Evolutionary conservation across 1,140 invertebrate species (phyloP).

Genomic region (Anastrepha ludens): DNA sequence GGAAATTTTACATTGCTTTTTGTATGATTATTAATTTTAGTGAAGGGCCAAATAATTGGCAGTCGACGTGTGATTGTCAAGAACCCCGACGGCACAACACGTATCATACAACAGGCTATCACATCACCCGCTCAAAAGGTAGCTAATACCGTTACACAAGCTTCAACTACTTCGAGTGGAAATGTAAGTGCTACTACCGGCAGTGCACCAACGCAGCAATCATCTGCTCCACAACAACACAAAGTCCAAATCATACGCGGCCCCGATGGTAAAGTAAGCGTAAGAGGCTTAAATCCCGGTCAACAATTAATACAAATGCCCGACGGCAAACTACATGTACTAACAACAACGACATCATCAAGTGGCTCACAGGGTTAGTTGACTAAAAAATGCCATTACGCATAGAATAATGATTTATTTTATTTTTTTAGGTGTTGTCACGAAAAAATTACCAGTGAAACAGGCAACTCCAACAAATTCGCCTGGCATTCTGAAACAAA

Average conservation of each 20-base stretch:
- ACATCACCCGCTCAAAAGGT: slow-evolving; percentile 63
- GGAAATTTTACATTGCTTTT: neutral
- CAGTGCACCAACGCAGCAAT: slow-evolving; percentile 54
- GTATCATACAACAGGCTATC: slow-evolving; percentile 80
- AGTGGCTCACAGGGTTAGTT: slow-evolving; percentile 53
- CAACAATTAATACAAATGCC: slow-evolving; percentile 95
- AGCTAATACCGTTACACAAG: slow-evolving; percentile 62
- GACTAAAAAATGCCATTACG: neutral
- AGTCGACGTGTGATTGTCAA: slow-evolving; percentile 83
- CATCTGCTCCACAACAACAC: slow-evolving; percentile 79
- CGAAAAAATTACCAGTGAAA: slow-evolving; percentile 38
- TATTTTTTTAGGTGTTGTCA: neutral
- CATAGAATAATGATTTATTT: neutral
- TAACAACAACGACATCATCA: slow-evolving; percentile 76
- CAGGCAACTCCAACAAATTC: neutral
- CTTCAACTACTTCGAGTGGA: slow-evolving; percentile 63
- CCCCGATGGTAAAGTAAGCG: slow-evolving; percentile 93
- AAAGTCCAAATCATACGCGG: slow-evolving; percentile 93
- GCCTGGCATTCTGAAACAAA: slow-evolving; percentile 19
- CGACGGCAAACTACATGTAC: slow-evolving; percentile 93
- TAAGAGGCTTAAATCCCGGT: slow-evolving; percentile 92
- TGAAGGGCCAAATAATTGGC: slow-evolving; percentile 69
- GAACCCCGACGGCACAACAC: slow-evolving; percentile 84
- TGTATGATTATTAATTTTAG: slow-evolving; percentile 53
- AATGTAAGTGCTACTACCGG: neutral